Percentiles rank a stretch among this genome's conserved stretches.
Conservation (phyloP, 2,888 invertebrate genomes). For the Drosophila percnosoma region DNA sequence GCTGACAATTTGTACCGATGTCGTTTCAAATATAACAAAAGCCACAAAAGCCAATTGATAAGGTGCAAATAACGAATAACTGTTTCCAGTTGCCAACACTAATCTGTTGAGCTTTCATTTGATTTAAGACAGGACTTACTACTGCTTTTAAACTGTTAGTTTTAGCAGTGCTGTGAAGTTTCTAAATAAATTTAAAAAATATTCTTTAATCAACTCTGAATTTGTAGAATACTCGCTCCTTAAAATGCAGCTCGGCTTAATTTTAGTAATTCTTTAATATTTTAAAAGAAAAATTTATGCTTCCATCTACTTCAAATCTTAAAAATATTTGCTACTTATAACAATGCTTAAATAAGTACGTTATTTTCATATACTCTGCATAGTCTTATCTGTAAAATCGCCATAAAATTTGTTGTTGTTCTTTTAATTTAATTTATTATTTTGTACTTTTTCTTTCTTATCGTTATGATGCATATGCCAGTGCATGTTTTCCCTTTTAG, state of each 20-base stretch:
- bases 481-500: not conserved
- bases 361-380: not conserved
- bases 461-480: not conserved
- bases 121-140: conserved; percentile 6
- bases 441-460: not conserved
- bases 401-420: not conserved
- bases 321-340: not conserved
- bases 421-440: not conserved
- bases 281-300: not conserved
- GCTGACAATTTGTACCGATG: conserved; percentile 43
- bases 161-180: not conserved
- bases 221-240: not conserved
- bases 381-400: not conserved
- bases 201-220: not conserved
- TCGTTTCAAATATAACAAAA: conserved; percentile 3
- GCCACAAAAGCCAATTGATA: conserved; percentile 17
- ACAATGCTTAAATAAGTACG: not conserved
- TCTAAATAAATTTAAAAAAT: not conserved
- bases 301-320: not conserved
- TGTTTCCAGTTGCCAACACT: conserved; percentile 3
- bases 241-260: not conserved
- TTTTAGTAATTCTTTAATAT: not conserved
- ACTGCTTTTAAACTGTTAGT: not conserved
- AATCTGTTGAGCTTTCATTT: conserved; percentile 25
- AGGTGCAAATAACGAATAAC: conserved; percentile 14